Conservation (phyloP, 2,797 vertebrate genomes). For the Pterois miles region DNA sequence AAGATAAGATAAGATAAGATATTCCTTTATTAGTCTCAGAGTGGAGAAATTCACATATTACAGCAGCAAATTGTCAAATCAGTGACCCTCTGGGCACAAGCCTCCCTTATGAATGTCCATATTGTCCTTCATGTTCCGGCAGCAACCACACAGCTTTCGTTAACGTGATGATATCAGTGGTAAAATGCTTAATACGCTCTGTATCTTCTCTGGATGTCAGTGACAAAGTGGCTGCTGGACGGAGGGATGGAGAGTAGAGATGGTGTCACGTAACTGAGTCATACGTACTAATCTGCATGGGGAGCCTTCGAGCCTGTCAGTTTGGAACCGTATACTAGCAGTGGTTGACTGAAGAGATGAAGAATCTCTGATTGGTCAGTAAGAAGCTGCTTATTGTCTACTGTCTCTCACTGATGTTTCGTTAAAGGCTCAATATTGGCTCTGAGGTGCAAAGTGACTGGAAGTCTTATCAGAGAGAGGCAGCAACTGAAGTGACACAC, state of each 20-base stretch:
- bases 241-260: constrained; percentile 2
- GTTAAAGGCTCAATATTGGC: constrained; percentile 34
- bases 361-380: constrained; percentile 21
- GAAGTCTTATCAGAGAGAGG: constrained; percentile 1
- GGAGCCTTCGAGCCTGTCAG: constrained; percentile 11
- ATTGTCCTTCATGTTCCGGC: neutral
- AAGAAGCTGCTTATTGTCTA: constrained; percentile 18
- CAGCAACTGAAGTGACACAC: neutral
- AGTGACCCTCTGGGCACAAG: neutral
- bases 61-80: too few species aligned
- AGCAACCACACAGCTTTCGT: neutral
- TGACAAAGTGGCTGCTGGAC: constrained; percentile 30
- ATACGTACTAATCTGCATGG: constrained; percentile 39
- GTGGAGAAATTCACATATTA: too few species aligned
- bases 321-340: neutral
- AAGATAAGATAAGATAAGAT: too few species aligned
- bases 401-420: constrained; percentile 14
- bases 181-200: constrained; percentile 16
- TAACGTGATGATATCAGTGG: constrained; percentile 10
- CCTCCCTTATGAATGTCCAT: neutral
- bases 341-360: constrained; percentile 1
- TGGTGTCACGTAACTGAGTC: constrained; percentile 53
- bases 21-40: too few species aligned
- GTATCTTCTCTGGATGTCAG: constrained; percentile 27
- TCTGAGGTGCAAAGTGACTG: neutral